Evolutionary conservation across 2,113 vertebrate genomes (phyloP).

Genomic region (Crotalus helleri): DNA sequence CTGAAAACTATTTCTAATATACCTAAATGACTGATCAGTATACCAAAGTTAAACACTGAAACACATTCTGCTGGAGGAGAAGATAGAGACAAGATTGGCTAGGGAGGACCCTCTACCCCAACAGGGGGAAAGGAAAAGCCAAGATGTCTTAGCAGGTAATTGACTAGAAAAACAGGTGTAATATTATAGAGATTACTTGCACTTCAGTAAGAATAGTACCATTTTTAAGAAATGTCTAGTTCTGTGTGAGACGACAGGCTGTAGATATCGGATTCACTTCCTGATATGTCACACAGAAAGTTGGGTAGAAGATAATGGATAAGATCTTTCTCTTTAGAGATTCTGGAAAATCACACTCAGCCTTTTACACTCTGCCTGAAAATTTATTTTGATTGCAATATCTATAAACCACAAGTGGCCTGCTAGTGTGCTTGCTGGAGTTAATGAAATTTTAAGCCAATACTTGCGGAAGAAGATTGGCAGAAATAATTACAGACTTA

Average conservation of each 20-base stretch:
- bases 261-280: background rate
- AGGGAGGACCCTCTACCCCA: background rate
- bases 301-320: background rate
- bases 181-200: background rate
- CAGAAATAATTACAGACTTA: background rate
- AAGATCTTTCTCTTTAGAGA: background rate
- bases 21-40: background rate
- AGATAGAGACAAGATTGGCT: background rate
- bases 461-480: background rate
- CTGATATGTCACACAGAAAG: background rate
- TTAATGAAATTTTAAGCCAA: background rate
- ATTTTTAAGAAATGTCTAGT: background rate
- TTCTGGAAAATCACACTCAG: background rate
- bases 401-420: background rate
- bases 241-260: background rate
- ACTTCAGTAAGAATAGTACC: background rate
- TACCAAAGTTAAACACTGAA: background rate
- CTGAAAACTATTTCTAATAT: background rate
- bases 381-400: background rate
- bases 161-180: background rate
- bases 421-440: background rate
- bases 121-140: background rate
- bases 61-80: background rate
- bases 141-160: background rate
- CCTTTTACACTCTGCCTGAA: background rate